Conservation (phyloP, 92 coral and sea anemone genomes). For the Diadumene lineata region DNA sequence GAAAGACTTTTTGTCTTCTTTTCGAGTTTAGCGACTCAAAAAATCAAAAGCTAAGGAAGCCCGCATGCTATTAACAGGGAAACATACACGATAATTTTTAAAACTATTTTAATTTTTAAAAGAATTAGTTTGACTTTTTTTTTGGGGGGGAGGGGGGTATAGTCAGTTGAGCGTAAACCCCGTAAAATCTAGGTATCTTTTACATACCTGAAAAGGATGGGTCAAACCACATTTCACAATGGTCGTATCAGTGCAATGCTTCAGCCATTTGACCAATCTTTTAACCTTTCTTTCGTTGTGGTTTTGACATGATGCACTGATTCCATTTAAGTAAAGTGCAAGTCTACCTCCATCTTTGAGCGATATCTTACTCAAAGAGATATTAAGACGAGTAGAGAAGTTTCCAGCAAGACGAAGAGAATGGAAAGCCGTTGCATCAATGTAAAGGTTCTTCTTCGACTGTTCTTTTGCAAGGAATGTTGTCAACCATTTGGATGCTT, state of each 20-base stretch:
- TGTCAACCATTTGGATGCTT: slow-evolving; percentile 21
- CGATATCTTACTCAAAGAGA: not conserved
- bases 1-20: too few species aligned
- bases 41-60: too few species aligned
- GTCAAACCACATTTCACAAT: not conserved
- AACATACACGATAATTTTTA: too few species aligned
- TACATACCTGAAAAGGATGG: slow-evolving; percentile 3
- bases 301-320: slow-evolving; percentile 3
- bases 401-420: slow-evolving; percentile 23
- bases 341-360: slow-evolving; percentile 1
- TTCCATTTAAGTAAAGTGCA: slow-evolving; percentile 2
- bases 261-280: not conserved
- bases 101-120: too few species aligned
- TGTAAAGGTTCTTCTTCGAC: slow-evolving; percentile 1
- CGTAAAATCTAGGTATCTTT: too few species aligned
- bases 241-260: not conserved
- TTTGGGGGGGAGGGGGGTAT: too few species aligned
- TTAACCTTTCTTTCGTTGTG: not conserved
- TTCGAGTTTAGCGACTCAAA: too few species aligned
- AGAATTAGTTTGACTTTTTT: too few species aligned
- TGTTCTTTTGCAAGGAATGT: not conserved
- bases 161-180: too few species aligned
- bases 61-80: too few species aligned
- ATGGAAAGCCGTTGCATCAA: slow-evolving; percentile 18
- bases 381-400: not conserved